These are phyloP conservation scores for Microcebus murinus DNA, from an alignment of 2,113 vertebrate species.

Conservation along the genomic window DNA sequence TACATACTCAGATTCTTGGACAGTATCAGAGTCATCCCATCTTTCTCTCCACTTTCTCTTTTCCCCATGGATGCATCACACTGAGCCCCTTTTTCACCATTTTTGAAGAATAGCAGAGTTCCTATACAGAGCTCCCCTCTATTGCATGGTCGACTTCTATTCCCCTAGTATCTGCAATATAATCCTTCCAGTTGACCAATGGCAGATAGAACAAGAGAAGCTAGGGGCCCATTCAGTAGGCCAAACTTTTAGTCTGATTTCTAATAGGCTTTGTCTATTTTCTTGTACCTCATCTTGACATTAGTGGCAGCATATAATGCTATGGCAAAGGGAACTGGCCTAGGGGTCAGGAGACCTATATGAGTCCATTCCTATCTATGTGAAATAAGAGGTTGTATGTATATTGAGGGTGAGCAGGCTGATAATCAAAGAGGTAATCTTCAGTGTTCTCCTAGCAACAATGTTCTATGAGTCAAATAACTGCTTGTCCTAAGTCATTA, in stretches of 20 bases:
- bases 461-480: neutral
- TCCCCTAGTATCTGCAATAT: neutral
- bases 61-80: neutral
- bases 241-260: neutral
- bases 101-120: neutral
- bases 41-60: neutral
- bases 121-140: neutral
- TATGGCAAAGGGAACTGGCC: neutral
- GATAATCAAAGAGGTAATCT: neutral
- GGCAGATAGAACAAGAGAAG: neutral
- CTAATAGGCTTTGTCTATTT: neutral
- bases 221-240: neutral
- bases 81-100: neutral
- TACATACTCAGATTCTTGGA: neutral
- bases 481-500: neutral
- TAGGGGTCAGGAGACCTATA: neutral
- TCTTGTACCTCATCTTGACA: neutral
- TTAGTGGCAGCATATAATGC: neutral
- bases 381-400: neutral
- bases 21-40: neutral
- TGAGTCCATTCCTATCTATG: neutral
- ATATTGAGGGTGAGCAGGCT: neutral
- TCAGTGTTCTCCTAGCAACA: neutral
- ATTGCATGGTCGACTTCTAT: neutral
- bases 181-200: neutral